phyloP scores from a whole-genome alignment of 2,797 vertebrate species.

The Darevskia nairensis region DNA sequence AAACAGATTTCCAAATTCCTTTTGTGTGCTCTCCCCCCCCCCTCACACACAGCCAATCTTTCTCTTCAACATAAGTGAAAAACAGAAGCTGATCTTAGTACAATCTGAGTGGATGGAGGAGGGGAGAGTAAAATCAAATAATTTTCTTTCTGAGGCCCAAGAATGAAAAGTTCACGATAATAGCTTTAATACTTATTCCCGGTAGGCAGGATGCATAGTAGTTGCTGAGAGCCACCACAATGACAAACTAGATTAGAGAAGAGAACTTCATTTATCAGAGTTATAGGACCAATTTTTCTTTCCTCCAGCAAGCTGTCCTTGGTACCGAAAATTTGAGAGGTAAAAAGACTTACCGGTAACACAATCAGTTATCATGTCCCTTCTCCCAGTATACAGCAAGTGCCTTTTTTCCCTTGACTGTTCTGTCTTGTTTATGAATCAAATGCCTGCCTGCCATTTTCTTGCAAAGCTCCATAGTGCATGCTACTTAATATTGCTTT shows the following conservation, averaged over 20 bases:
- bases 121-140: conserved; percentile 39
- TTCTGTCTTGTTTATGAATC: conserved; percentile 40
- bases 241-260: conserved; percentile 37
- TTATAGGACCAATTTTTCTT: conserved; percentile 45
- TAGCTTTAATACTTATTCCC: conserved; percentile 31
- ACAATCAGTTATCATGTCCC: background rate
- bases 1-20: background rate
- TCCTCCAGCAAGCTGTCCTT: conserved; percentile 8
- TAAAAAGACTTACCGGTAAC: background rate
- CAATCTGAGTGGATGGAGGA: background rate
- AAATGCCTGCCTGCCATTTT: background rate
- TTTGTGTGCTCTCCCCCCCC: background rate
- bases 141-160: background rate
- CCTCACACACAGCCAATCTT: background rate
- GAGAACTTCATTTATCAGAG: conserved; percentile 40
- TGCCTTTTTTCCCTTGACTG: conserved; percentile 27
- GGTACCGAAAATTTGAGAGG: conserved; percentile 25
- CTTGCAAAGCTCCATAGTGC: background rate
- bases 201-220: conserved; percentile 7
- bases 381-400: background rate
- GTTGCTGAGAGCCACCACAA: conserved; percentile 33
- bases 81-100: conserved; percentile 21
- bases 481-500: conserved; percentile 16
- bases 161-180: conserved; percentile 55
- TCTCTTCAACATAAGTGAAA: conserved; percentile 6